phyloP scores from a whole-genome alignment of 2,888 invertebrate genomes.

The Hyposoter didymator region DNA sequence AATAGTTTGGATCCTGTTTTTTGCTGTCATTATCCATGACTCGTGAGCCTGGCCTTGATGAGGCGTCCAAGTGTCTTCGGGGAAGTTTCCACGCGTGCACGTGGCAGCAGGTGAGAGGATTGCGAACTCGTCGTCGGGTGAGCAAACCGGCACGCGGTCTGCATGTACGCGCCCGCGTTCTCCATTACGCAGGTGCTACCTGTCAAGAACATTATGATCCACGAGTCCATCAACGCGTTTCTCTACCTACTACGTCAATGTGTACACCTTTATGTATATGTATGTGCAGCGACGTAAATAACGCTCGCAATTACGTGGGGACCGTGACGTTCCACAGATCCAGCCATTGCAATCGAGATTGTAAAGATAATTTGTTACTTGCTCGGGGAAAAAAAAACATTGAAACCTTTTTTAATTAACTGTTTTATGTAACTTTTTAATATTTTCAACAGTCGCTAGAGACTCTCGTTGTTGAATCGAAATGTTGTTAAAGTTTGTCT shows the following conservation, averaged over 20 bases:
- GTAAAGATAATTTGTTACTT: constrained; percentile 15
- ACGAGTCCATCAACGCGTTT: constrained; percentile 68
- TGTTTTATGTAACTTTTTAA: neutral
- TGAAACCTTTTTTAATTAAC: neutral
- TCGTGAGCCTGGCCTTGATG: constrained; percentile 18
- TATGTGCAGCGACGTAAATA: constrained; percentile 12
- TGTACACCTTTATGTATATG: constrained; percentile 25
- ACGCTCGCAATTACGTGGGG: constrained; percentile 48
- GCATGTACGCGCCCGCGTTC: constrained; percentile 54
- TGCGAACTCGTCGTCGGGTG: constrained; percentile 44
- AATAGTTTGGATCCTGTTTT: neutral
- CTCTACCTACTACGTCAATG: constrained; percentile 31
- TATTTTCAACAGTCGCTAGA: neutral
- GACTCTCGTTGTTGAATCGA: neutral
- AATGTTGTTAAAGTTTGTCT: neutral
- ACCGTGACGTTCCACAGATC: constrained; percentile 25
- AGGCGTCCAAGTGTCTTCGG: constrained; percentile 35
- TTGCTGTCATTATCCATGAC: neutral
- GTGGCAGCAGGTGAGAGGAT: constrained; percentile 61
- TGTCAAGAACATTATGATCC: constrained; percentile 71
- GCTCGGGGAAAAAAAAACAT: neutral
- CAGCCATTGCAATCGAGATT: constrained; percentile 28
- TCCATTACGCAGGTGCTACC: constrained; percentile 68
- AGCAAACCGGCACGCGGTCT: constrained; percentile 42
- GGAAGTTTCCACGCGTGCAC: constrained; percentile 29